Evolutionary conservation across 2,113 vertebrate genomes (phyloP).

Genomic region (Phodopus roborovskii): DNA sequence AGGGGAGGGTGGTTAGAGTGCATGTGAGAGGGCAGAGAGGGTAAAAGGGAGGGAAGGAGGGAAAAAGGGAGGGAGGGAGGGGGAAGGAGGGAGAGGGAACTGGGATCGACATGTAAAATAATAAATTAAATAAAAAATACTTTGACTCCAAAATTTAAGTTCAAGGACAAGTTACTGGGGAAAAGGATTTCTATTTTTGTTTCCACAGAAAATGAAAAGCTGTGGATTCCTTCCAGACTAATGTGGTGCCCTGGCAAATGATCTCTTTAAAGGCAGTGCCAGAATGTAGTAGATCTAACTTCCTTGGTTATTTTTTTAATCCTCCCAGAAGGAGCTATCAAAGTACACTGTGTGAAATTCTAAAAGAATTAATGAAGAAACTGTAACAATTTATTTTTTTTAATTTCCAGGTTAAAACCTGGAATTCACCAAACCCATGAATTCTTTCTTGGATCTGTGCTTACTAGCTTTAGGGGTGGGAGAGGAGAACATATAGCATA

Average conservation of each 20-base stretch:
- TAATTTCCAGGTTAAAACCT: not conserved
- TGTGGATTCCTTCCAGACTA: no score
- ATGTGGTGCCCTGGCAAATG: conserved; percentile 29
- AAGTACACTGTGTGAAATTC: not conserved
- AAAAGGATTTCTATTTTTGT: no score
- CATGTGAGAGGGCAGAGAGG: no score
- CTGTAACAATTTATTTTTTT: not conserved
- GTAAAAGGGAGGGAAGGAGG: no score
- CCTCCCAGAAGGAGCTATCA: not conserved
- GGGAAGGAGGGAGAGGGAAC: no score
- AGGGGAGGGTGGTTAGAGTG: no score
- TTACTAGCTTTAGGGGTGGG: not conserved
- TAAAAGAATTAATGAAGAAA: not conserved
- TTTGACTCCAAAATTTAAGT: no score
- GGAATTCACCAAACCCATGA: not conserved
- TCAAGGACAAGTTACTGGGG: no score
- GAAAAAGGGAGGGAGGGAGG: no score
- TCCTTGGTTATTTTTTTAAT: not conserved
- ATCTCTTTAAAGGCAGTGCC: conserved; percentile 55
- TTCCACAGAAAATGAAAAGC: no score
- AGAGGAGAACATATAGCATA: not conserved
- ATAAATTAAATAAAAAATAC: no score
- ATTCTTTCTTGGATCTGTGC: conserved; percentile 1
- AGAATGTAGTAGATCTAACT: not conserved
- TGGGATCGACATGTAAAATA: no score